A percentile compares a stretch with the other conserved stretches of the same genome.
phyloP scores from a whole-genome alignment of 2,113 vertebrate genomes.

The Onychorhynchus coronatus region DNA sequence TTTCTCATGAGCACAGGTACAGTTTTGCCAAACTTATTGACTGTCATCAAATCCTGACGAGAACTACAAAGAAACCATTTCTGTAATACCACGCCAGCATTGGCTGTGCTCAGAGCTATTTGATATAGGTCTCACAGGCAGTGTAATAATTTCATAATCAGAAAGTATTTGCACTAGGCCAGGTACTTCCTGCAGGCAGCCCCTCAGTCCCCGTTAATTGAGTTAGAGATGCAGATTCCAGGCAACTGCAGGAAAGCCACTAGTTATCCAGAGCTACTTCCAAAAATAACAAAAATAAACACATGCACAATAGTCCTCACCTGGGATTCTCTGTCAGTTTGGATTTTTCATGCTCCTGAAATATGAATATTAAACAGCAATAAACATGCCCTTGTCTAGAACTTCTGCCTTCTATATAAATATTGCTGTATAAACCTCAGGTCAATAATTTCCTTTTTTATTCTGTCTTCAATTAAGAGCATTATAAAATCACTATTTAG shows the following conservation, averaged over 20 bases:
- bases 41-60: neutral
- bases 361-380: neutral
- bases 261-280: neutral
- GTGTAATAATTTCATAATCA: neutral
- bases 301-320: neutral
- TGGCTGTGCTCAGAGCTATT: neutral
- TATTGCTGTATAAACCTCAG: neutral
- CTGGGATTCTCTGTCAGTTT: neutral
- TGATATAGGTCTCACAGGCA: neutral
- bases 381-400: neutral
- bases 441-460: neutral
- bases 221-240: neutral
- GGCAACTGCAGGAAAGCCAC: neutral
- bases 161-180: neutral
- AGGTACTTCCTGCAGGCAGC: neutral
- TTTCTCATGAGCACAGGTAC: neutral
- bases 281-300: neutral
- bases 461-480: slow-evolving; percentile 19
- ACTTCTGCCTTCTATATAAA: neutral
- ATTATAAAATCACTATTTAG: neutral
- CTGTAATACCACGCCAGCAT: neutral
- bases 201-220: neutral
- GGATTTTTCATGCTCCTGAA: neutral
- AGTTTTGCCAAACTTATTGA: neutral
- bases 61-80: neutral